Evolutionary conservation across 2,888 invertebrate species (phyloP), one percentile per base, ranked within the genome.

Genomic region (Atethmia centrago): DNA sequence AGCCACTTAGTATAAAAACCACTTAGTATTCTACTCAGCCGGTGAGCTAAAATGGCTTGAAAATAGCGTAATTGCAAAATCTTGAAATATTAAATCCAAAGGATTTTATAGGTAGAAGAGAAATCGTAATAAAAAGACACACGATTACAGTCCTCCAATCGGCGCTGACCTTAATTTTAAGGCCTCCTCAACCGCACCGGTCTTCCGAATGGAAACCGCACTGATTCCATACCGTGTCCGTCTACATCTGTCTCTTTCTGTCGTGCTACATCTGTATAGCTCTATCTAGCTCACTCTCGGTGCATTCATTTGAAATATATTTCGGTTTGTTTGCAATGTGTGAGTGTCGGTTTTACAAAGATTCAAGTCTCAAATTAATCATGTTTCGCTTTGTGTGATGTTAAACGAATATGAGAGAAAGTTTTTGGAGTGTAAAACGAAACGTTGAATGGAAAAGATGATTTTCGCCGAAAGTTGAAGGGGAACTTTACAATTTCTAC

Each of bases 131-230:
- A 74, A 81, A 83, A 77, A 75, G 70, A 65, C 74, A 71, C 28
- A 62, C 71, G 66, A 73, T 71, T 64, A 63, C 84, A 81, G 74
- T 59, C 71, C 62, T 77, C 67, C 74, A 80, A 79, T 83, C 71
- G 61, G 62, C n/a, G 65, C 70, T 82, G 80, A 77, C 87, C 85
- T 85, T 85, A 84, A 83, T 83, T 75, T 82, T 66, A 74, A 82
- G 77, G 82, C 82, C 84, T 87, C 83, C 77, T 82, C 82, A 87
- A 87, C 85, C 85, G 83, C 84, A 80, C 80, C 78, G 83, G 84
- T 87, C 87, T 88, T 89, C 87, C 88, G 85, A 85, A 87, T 84
- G 73, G 82, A 87, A 88, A 89, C 91, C 91, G 70, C 88, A 88
- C 87, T 83, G 82, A 88, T 89, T 88, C 86, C 82, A 82, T 79